These are phyloP conservation scores for Thamnaconus septentrionalis DNA, from an alignment of 2,113 vertebrate genomes.

Conservation along the genomic window DNA sequence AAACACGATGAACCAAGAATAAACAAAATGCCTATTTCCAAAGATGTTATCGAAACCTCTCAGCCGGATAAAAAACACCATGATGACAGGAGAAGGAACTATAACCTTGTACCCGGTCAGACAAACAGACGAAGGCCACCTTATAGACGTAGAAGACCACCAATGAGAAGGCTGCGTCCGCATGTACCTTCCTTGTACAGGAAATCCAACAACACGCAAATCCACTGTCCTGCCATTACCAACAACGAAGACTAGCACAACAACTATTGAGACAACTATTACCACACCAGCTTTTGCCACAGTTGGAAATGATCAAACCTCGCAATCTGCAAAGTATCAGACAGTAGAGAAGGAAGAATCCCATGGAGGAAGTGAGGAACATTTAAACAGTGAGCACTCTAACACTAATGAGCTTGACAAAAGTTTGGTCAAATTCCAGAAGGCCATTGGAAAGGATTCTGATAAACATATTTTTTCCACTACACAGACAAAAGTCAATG, in stretches of 20 bases:
- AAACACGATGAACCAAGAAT: background rate
- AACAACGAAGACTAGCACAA: constrained; percentile 2
- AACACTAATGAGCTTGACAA: constrained; percentile 19
- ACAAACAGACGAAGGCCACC: constrained; percentile 63
- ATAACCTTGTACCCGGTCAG: constrained; percentile 27
- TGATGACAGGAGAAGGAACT: constrained; percentile 40
- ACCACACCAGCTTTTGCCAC: background rate
- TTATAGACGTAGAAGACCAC: constrained; percentile 67
- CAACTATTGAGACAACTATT: constrained; percentile 21
- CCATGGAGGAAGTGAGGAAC: constrained; percentile 36
- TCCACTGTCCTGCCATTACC: constrained; percentile 26
- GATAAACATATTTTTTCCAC: constrained; percentile 11
- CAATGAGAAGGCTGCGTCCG: constrained; percentile 50
- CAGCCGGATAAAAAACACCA: constrained; percentile 25
- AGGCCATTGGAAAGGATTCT: constrained; percentile 19
- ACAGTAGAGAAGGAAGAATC: constrained; percentile 26
- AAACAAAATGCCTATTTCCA: no score
- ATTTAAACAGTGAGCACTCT: constrained; percentile 22
- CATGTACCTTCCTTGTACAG: constrained; percentile 30
- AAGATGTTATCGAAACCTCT: constrained; percentile 7
- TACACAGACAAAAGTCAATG: constrained; percentile 18
- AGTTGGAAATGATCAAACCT: constrained; percentile 11
- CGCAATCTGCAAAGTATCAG: constrained; percentile 35
- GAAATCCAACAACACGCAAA: constrained; percentile 40
- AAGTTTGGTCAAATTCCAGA: constrained; percentile 6